Base-by-base conservation (phyloP, 2,797 vertebrate species). In the Pipistrellus kuhlii region DNA sequence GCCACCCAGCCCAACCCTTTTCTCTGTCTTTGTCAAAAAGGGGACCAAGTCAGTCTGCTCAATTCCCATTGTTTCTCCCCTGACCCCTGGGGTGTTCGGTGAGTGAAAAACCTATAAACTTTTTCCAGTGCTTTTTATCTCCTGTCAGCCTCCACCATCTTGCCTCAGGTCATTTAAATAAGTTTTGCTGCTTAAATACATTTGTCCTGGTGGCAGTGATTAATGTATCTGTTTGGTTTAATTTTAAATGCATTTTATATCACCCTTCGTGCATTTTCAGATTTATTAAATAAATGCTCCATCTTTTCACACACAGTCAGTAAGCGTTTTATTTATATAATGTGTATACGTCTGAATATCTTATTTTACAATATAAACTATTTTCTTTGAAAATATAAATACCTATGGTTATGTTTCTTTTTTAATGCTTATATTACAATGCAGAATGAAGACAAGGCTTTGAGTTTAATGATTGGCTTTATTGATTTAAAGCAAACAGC, bases 151-250 rank as follows among this genome's bases (percentile, higher is more conserved):
- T 97, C 97, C 57, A 96, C 97, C 83, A 59, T 89, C 48, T 85
- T 97, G 96, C 95, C 88, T 35, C 78, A 97, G 96, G 97, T 97
- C 97, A 97, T 97, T 98, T 98, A 98, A 98, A 98, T 98, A 98
- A 98, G 98, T 97, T 96, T 98, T 96, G 93, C 77, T 87, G 59
- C 91, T 96, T 90, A 95, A 85, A 86, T 96, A 96, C 97, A 98
- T 98, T 98, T 98, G 97, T 98, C 97, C 97, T 97, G 96, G 78
- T 98, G 97, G 97, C 98, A 98, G 92, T 98, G 98, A 98, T 98
- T 95, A 98, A 98, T 98, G 96, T 53, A 97, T 90, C 97, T 97
- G 97, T 62, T 98, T 97, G 88, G 94, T 97, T 98, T 97, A 96
- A 98, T 98, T 98, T 97, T 96, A 78, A 72, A 97, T 97, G 97